Percentiles rank a stretch among this genome's conserved stretches.
Evolutionary conservation across 1,140 invertebrate species (phyloP).

Genomic region (Drosophila orosa): DNA sequence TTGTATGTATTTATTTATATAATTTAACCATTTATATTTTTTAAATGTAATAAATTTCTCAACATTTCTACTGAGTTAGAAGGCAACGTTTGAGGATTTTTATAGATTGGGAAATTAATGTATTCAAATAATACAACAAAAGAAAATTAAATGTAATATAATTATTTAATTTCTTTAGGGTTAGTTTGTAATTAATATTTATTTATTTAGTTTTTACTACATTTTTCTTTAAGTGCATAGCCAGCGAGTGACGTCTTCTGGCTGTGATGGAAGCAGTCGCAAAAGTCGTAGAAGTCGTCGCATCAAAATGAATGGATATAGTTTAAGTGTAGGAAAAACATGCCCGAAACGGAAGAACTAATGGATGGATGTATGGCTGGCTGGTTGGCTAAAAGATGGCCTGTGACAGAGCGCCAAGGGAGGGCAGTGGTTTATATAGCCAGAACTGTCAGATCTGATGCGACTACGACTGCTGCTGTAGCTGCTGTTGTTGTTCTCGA

Average conservation of each 20-base stretch:
- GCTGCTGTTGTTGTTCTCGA: slow-evolving; percentile 19
- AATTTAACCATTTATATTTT: no score
- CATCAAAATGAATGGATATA: slow-evolving; percentile 64
- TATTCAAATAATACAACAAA: neutral
- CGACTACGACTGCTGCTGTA: neutral
- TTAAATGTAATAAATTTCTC: neutral
- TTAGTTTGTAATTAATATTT: neutral
- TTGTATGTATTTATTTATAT: no score
- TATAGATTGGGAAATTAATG: neutral
- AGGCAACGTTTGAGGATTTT: no score
- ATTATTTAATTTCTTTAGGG: no score
- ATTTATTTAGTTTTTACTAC: neutral
- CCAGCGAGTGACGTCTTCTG: slow-evolving; percentile 37
- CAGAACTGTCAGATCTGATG: slow-evolving; percentile 51
- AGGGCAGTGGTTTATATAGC: slow-evolving; percentile 1
- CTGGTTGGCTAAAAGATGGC: slow-evolving; percentile 48
- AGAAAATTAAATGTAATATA: neutral
- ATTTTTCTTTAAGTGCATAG: slow-evolving; percentile 11
- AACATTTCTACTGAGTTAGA: neutral
- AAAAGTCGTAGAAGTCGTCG: slow-evolving; percentile 29
- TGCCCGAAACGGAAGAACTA: slow-evolving; percentile 63
- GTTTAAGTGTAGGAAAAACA: slow-evolving; percentile 62
- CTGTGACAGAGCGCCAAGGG: slow-evolving; percentile 20
- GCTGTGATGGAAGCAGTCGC: slow-evolving; percentile 30
- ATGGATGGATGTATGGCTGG: slow-evolving; percentile 70